Percentiles rank a stretch among this genome's conserved stretches.
phyloP scores from a whole-genome alignment of 1,140 invertebrate species.

The Cyphomyrmex costatus region DNA sequence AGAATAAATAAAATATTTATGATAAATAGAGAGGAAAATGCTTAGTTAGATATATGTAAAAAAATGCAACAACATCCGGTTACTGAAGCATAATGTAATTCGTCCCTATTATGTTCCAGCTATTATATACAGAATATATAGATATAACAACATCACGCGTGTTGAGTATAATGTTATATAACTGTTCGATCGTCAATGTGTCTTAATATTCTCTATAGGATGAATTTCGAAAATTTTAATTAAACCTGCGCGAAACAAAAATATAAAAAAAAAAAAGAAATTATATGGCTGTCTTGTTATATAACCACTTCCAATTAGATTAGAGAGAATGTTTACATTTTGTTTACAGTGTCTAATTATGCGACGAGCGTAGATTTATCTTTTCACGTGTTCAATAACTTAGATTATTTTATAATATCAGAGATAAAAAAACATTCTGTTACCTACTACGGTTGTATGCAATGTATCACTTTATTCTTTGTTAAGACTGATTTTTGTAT shows the following conservation, averaged over 20 bases:
- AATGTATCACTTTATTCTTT: slow-evolving; percentile 16
- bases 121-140: too few relatives aligned
- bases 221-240: slow-evolving; percentile 15
- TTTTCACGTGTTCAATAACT: not conserved
- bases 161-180: slow-evolving; percentile 23
- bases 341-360: not conserved
- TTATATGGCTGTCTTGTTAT: not conserved
- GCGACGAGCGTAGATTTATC: not conserved
- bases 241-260: not conserved
- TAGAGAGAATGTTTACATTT: slow-evolving; percentile 2
- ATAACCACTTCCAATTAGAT: slow-evolving; percentile 6
- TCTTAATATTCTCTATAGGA: slow-evolving; percentile 43
- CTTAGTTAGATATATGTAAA: slow-evolving; percentile 11
- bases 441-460: not conserved
- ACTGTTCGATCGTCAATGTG: slow-evolving; percentile 46
- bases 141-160: slow-evolving; percentile 8
- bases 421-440: slow-evolving; percentile 12
- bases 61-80: not conserved
- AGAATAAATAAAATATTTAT: slow-evolving; percentile 41
- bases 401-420: not conserved
- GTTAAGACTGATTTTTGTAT: slow-evolving; percentile 37
- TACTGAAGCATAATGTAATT: not conserved
- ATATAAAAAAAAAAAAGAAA: not conserved
- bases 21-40: slow-evolving; percentile 8
- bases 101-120: not conserved